Percentiles rank a stretch among this genome's conserved stretches.
These are phyloP conservation scores for Rhipidura dahli DNA, from an alignment of 2,113 vertebrate genomes.

Conservation along the genomic window DNA sequence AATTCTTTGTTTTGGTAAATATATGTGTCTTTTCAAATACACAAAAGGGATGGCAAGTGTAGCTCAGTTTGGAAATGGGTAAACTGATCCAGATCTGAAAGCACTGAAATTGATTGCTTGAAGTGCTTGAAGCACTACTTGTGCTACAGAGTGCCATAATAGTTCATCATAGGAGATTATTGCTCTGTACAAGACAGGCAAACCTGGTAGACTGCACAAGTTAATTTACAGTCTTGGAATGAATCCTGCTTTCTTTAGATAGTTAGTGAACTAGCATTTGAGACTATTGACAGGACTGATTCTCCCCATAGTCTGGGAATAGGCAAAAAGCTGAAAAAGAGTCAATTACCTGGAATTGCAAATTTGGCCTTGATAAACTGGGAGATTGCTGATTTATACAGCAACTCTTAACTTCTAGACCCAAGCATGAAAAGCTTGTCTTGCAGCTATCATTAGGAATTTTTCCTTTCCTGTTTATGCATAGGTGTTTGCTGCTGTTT, in stretches of 20 bases:
- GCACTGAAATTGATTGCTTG: not conserved
- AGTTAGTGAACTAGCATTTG: not conserved
- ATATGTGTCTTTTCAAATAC: not conserved
- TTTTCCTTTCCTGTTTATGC: not conserved
- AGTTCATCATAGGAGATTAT: not conserved
- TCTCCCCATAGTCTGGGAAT: fast-evolving
- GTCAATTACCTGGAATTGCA: not conserved
- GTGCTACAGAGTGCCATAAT: not conserved
- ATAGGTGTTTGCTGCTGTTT: not conserved
- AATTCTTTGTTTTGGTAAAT: not conserved
- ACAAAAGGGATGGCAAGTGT: not conserved
- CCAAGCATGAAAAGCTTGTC: not conserved
- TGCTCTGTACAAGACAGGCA: not conserved
- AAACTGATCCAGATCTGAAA: not conserved
- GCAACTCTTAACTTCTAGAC: not conserved
- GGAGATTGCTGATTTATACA: not conserved
- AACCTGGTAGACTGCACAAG: not conserved
- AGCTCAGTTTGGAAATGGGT: not conserved
- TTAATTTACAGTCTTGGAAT: not conserved
- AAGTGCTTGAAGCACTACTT: not conserved
- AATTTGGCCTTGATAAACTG: not conserved
- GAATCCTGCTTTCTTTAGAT: not conserved
- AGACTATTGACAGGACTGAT: not conserved
- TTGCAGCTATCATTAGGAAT: not conserved
- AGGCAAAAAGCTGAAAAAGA: not conserved